Evolutionary conservation across 2,797 vertebrate species (phyloP).

Genomic region (Takifugu ocellatus): DNA sequence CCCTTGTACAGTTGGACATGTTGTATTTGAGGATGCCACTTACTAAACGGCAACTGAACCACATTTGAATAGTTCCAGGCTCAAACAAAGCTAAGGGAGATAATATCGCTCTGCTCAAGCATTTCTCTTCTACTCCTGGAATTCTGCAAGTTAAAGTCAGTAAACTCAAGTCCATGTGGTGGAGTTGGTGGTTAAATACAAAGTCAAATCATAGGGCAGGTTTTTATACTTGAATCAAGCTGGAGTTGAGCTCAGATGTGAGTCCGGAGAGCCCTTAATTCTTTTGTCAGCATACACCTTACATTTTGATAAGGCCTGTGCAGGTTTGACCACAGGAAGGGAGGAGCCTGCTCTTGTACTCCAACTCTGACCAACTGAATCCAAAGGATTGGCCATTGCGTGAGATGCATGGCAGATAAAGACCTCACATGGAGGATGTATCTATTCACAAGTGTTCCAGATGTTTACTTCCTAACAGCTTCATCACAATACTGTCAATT

Average conservation of each 20-base stretch:
- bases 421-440: not conserved
- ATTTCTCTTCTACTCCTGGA: not conserved
- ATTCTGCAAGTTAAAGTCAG: not conserved
- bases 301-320: constrained; percentile 10
- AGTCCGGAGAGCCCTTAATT: constrained; percentile 44
- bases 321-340: constrained; percentile 20
- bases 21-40: not conserved
- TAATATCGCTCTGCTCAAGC: not conserved
- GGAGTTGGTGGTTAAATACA: constrained; percentile 4
- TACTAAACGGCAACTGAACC: not conserved
- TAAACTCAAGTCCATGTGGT: constrained; percentile 1
- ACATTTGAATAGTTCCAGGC: too few relatives aligned
- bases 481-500: constrained; percentile 11
- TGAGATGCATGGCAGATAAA: constrained; percentile 7
- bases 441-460: too few relatives aligned
- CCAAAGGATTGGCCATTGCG: constrained; percentile 13
- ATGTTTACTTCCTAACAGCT: not conserved
- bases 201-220: constrained; percentile 5
- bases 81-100: not conserved
- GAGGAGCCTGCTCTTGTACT: constrained; percentile 1
- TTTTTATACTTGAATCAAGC: not conserved
- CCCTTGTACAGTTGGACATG: not conserved
- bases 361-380: constrained; percentile 7
- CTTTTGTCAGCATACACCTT: constrained; percentile 35
- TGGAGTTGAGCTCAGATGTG: constrained; percentile 33